phyloP scores from a whole-genome alignment of 1,140 invertebrate species.

The Zaprionus ornatus region DNA sequence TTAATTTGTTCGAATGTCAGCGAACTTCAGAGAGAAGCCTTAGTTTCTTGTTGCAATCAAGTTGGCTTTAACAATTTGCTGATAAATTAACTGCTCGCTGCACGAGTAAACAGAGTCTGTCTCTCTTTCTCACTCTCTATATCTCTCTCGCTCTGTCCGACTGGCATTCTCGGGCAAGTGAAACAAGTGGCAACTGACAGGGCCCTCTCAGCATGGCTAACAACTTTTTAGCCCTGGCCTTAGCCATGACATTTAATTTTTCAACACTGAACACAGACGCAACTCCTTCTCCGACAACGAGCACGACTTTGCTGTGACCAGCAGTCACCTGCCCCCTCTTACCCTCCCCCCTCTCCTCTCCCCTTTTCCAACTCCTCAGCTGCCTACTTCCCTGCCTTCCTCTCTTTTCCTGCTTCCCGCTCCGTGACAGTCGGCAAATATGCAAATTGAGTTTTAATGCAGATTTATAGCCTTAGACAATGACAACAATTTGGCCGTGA shows the following conservation, averaged over 20 bases:
- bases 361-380: background rate
- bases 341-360: too few species aligned
- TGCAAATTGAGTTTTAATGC: conserved; percentile 70
- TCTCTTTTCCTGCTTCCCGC: background rate
- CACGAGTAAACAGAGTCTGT: background rate
- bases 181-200: conserved; percentile 52
- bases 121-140: background rate
- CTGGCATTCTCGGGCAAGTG: background rate
- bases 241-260: conserved; percentile 73
- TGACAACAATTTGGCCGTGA: conserved; percentile 46
- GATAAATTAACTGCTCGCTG: conserved; percentile 64
- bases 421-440: conserved; percentile 23
- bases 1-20: conserved; percentile 59
- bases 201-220: conserved; percentile 40
- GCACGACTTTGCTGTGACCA: conserved; percentile 24
- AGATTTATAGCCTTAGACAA: conserved; percentile 60
- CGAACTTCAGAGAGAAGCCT: conserved; percentile 4
- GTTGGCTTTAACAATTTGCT: conserved; percentile 67
- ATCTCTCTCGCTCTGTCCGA: background rate
- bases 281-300: conserved; percentile 6
- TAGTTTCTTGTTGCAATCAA: conserved; percentile 5
- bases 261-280: conserved; percentile 40
- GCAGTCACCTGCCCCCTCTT: background rate
- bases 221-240: conserved; percentile 59
- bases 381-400: background rate